Base-by-base conservation (phyloP, 2,888 invertebrate species). In the Tenthredo amoena region DNA sequence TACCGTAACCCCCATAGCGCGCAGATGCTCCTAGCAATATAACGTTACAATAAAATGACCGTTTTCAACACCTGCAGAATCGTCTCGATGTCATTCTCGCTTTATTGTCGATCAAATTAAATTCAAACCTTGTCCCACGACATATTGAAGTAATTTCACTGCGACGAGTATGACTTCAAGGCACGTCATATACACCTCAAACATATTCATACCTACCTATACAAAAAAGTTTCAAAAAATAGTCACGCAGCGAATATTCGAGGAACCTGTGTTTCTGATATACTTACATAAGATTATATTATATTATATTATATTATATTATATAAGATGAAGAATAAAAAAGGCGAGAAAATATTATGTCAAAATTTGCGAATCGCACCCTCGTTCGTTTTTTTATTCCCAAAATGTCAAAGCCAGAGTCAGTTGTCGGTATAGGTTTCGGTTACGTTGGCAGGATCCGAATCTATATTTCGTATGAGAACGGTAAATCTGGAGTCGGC, bases 21-120 rank as follows among this genome's bases (percentile, higher is more conserved):
- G 40, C 58, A 62, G 81, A 58, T 81, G 58, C 58, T 62, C 12
- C n/a, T 58, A 37, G 81, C 58, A 40, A 62, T 81, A 81, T 62
- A 37, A 81, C n/a, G 40, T 18, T 34, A 37, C 40, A 81, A 37
- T 62, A 58, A 40, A 62, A 81, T 62, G 58, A 40, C 40, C 40
- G 81, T 62, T 81, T 62, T 62, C 37, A 40, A 50, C 62, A 81
- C 81, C 81, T 62, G 81, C 81, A 62, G 62, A 74, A 43, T 74
- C 43, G n/a, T 43, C n/a, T 12, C 72, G 43, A 21, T 81, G 58
- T 62, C 55, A 12, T 43, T 74, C 12, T 74, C 58, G 40, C 62
- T 62, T 62, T 81, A 58, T 40, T 50, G 37, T 62, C 81, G 81
- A 81, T 81, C n/a, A 21, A 81, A 34, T 81, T 62, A 58, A 81